A percentile compares a stretch with the other conserved stretches of the same genome.
Conservation (phyloP, 2,797 vertebrate species). For the Pangasius mekongensis region DNA sequence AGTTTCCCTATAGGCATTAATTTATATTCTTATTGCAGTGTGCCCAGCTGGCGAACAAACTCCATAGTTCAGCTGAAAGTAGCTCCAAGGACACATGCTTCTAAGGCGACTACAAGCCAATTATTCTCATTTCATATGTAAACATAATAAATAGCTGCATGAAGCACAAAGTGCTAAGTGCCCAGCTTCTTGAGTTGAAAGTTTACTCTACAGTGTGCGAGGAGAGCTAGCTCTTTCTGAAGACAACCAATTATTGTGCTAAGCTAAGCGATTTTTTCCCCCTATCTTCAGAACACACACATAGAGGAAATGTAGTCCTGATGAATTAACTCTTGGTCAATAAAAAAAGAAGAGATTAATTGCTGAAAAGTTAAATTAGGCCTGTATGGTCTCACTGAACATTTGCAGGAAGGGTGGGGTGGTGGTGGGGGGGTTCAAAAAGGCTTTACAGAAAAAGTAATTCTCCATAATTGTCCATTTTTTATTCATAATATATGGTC, state of each 20-base stretch:
- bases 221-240: not conserved
- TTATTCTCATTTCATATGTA: conserved; percentile 42
- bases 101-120: conserved; percentile 17
- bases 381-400: conserved; percentile 7
- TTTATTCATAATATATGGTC: conserved; percentile 26
- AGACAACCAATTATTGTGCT: conserved; percentile 26
- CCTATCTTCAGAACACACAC: conserved; percentile 41
- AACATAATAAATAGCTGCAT: conserved; percentile 47
- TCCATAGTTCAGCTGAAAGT: conserved; percentile 42
- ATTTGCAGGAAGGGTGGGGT: not conserved
- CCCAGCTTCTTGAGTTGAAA: conserved; percentile 10
- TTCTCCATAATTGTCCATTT: conserved; percentile 44
- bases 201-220: not conserved
- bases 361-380: conserved; percentile 39
- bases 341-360: conserved; percentile 39
- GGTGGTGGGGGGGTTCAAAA: not conserved
- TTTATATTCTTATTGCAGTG: conserved; percentile 33
- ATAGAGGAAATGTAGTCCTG: conserved; percentile 32
- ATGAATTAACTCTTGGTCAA: conserved; percentile 43
- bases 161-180: conserved; percentile 30
- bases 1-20: conserved; percentile 31
- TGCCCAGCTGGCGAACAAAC: conserved; percentile 34
- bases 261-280: conserved; percentile 27
- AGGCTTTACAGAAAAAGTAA: conserved; percentile 33
- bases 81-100: conserved; percentile 32